These are phyloP conservation scores for Anguilla rostrata DNA, from an alignment of 2,113 vertebrate species.

Conservation along the genomic window DNA sequence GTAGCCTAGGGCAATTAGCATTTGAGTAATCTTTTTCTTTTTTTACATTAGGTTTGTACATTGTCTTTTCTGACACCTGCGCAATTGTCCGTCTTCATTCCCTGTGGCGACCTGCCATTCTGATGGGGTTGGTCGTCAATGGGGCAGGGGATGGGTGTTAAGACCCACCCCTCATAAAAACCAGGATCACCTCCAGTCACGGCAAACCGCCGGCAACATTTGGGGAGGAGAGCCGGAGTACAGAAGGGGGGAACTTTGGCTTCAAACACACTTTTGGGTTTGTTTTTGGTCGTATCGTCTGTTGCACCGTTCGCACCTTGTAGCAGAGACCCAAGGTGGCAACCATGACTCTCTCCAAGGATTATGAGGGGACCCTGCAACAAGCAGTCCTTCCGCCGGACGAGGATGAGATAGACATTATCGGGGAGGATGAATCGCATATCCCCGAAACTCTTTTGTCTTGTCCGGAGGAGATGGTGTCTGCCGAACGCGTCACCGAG, in stretches of 20 bases:
- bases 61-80: constrained; percentile 33
- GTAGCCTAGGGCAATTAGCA: constrained; percentile 18
- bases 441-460: constrained; percentile 35
- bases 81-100: constrained; percentile 32
- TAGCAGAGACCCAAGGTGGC: neutral
- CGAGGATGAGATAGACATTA: constrained; percentile 66
- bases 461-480: constrained; percentile 34
- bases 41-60: constrained; percentile 20
- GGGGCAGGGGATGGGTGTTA: constrained; percentile 54
- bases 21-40: constrained; percentile 14
- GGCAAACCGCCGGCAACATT: constrained; percentile 23
- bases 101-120: constrained; percentile 54
- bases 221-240: neutral
- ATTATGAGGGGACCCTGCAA: constrained; percentile 51
- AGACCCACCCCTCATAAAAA: constrained; percentile 62
- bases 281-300: neutral
- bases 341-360: constrained; percentile 68
- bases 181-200: constrained; percentile 27
- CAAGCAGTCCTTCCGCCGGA: constrained; percentile 45
- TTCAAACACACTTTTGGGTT: constrained; percentile 6
- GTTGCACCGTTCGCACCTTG: neutral
- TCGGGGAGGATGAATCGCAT: constrained; percentile 57
- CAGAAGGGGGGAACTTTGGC: neutral
- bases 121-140: constrained; percentile 68
- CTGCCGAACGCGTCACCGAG: constrained; percentile 56